Conservation (phyloP, 2,888 invertebrate species). For the Pachycephus smyrnensis region DNA sequence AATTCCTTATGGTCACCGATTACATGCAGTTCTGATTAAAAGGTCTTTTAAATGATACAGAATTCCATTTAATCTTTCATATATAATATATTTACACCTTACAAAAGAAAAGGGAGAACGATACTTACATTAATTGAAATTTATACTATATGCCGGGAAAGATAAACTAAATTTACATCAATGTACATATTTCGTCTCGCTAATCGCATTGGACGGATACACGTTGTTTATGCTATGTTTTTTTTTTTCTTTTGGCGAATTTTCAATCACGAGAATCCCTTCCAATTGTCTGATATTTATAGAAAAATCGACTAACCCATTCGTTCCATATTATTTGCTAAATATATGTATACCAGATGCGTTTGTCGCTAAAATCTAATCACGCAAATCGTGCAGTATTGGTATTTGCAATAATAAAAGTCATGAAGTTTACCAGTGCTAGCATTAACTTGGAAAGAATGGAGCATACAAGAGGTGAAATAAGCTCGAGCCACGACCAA, state of each 20-base stretch:
- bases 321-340: not conserved
- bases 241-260: not conserved
- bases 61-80: conserved; percentile 8
- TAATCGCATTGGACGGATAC: not conserved
- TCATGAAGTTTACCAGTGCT: not conserved
- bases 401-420: not conserved
- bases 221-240: not conserved
- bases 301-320: not conserved
- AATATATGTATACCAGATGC: not conserved
- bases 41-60: no score
- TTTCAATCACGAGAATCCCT: not conserved
- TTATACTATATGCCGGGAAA: not conserved
- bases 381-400: not conserved
- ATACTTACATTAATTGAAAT: not conserved
- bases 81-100: conserved; percentile 34
- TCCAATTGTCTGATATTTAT: not conserved
- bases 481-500: not conserved
- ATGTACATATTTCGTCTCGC: not conserved
- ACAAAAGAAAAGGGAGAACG: conserved; percentile 14
- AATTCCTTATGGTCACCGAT: not conserved
- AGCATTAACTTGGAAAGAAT: not conserved
- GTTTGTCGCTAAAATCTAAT: not conserved
- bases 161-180: not conserved
- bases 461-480: not conserved
- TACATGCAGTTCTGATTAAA: not conserved